Base-by-base conservation (phyloP, 2,797 vertebrate species). In the Bufotes viridis region DNA sequence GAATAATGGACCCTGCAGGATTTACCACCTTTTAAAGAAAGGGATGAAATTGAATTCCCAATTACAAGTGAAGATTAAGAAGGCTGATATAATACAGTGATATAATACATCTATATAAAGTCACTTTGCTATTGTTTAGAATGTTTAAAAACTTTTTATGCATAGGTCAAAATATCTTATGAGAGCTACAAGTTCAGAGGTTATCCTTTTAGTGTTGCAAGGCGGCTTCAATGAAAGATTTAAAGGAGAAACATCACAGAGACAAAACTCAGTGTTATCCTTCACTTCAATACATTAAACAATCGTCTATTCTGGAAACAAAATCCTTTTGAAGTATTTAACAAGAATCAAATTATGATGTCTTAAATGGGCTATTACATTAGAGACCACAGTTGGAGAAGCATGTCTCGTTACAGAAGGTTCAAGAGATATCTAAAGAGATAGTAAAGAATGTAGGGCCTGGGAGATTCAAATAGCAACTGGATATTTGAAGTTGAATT, bases 281-380 rank as follows among this genome's bases (percentile, higher is more conserved):
- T 89, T 76, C 42, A 76, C 87, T 81, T 89, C 78, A 89, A 89
- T 76, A 55, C 42, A 76, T 89, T 67, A 89, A 81, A 76, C 83
- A 88, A 72, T 63, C 65, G 55, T 87, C 57, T 81, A 57, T 63
- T 34, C 69, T 67, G 55, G 57, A 79, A 85, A 86, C 53, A 86
- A 85, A 89, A 75, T 85, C 76, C 57, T 49, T 65, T 89, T 86
- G 87, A 89, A 85, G 87, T 82, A 22, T 89, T 81, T 89, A 89
- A 89, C 78, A 81, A 85, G 78, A 81, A 89, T 89, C 83, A 89
- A 89, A 86, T 85, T 81, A 85, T 53, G 15, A 89, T 85, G 26
- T 42, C 20, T 86, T 89, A 85, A 78, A 81, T 81, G 69, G 78
- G 65, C 24, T 51, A 26, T 88, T 89, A 85, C 83, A 85, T 85